Evolutionary conservation across 2,888 invertebrate species (phyloP), one percentile per base, ranked within the genome.

Genomic region (Trissolcus brochymenae): DNA sequence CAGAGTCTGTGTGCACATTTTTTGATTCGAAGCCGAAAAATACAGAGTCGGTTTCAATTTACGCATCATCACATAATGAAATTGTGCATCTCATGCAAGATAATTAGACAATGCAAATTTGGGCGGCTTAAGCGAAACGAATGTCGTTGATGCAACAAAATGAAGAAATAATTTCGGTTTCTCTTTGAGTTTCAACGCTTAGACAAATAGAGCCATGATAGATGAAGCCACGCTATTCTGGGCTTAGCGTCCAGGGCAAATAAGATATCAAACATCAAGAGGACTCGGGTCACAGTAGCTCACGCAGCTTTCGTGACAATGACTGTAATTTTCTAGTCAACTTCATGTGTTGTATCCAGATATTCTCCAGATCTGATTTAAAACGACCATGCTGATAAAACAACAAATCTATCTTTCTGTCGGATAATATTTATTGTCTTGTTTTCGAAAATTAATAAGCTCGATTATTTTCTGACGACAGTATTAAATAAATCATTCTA

Each of bases 191-290:
- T 67, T 66, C 51, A 65, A 68, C 64, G 73, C 78, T 77, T 82
- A 81, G 83, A 80, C 85, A 86, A 87, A 87, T 85, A 86, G 86
- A 85, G 81, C 79, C 76, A 76, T 84, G 85, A 84, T 83, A 82
- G 83, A 81, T 84, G 41, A 61, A 67, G 56, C 66, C 61, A 11
- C 14, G 80, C 79, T 80, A 75, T 74, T 79, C 64, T 57, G 54
- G 62, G 53, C 25, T 59, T 73, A 49, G 59, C 50, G 73, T 76
- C 71, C 64, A 78, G 78, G 78, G 82, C 84, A 86, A 88, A 86
- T 87, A 87, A 87, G 87, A 87, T 86, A 85, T 88, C 87, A 87
- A 86, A 86, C 86, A 74, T 62, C 49, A 85, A 87, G 86, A 82
- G 80, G 64, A 56, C 78, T 54, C 51, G 81, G 81, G 81, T 62